Conservation (phyloP, 2,113 vertebrate genomes). For the Gymnorhina tibicen region DNA sequence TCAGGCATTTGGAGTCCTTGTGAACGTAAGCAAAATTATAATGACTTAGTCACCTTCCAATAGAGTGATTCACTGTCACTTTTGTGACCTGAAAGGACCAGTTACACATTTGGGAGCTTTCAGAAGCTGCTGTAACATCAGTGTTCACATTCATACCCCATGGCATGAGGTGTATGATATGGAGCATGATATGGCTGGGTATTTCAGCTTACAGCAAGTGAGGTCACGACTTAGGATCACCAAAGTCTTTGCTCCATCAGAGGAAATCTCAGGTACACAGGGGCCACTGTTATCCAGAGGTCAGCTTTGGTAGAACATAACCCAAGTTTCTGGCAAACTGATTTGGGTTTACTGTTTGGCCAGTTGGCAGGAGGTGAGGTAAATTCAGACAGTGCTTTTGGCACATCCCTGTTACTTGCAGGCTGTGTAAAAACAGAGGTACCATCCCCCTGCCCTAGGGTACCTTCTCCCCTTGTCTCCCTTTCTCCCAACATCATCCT, state of each 20-base stretch:
- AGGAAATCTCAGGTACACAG: not conserved
- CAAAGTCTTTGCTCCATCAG: not conserved
- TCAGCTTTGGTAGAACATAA: not conserved
- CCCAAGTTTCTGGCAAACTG: not conserved
- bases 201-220: not conserved
- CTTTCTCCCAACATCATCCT: not conserved
- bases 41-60: not conserved
- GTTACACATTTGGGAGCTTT: not conserved
- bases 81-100: not conserved
- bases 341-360: not conserved
- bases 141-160: not conserved
- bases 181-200: not conserved
- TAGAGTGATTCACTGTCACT: not conserved
- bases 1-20: not conserved
- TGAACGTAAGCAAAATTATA: not conserved
- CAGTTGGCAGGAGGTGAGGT: rapidly evolving
- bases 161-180: not conserved
- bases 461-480: not conserved
- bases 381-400: rapidly evolving
- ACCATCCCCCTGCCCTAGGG: not conserved
- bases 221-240: not conserved
- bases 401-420: not conserved
- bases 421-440: not conserved
- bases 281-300: not conserved
- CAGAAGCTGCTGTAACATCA: not conserved